phyloP scores from a whole-genome alignment of 1,140 invertebrate species.

The Cotesia typhae region DNA sequence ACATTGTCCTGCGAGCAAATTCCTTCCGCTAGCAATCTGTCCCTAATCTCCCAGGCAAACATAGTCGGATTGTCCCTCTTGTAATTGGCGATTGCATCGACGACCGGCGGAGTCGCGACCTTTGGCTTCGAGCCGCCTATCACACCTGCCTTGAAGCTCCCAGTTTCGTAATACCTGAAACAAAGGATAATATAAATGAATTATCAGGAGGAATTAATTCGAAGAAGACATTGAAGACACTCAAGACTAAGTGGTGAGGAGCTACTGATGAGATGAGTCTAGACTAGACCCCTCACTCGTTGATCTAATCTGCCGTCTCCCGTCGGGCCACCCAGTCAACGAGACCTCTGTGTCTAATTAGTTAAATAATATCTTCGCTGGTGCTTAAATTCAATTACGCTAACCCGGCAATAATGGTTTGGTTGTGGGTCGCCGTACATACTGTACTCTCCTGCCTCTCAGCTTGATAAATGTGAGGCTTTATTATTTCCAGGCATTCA shows the following conservation, averaged over 20 bases:
- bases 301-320: constrained; percentile 50
- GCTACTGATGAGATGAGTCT: constrained; percentile 1
- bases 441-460: constrained; percentile 18
- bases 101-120: constrained; percentile 97
- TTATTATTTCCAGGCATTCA: constrained; percentile 24
- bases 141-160: constrained; percentile 97
- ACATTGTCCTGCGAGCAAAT: constrained; percentile 99
- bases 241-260: too few relatives aligned
- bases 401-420: constrained; percentile 60
- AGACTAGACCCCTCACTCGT: constrained; percentile 30
- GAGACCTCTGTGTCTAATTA: constrained; percentile 64
- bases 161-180: constrained; percentile 96
- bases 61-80: constrained; percentile 99
- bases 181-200: constrained; percentile 1
- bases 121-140: constrained; percentile 99
- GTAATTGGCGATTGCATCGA: constrained; percentile 97
- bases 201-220: neutral
- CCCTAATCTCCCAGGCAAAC: constrained; percentile 99
- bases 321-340: constrained; percentile 52
- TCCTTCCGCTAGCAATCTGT: constrained; percentile 93
- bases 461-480: constrained; percentile 54
- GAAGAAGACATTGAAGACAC: neutral
- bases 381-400: constrained; percentile 65
- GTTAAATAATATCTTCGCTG: constrained; percentile 65
- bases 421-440: constrained; percentile 50